Conservation (phyloP, 2,113 vertebrate species). For the Elaphurus davidianus region DNA sequence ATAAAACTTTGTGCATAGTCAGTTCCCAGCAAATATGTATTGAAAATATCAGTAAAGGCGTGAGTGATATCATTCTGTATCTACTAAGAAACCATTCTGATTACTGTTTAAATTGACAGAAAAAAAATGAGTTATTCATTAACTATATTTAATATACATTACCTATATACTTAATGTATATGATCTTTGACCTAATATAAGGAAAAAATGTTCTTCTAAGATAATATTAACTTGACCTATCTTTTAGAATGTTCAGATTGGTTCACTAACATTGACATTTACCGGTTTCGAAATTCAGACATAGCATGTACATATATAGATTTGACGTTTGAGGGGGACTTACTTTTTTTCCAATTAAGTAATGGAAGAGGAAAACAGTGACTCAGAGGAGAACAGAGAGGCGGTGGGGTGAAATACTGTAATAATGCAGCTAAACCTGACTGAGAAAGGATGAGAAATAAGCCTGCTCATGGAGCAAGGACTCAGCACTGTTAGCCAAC, state of each 20-base stretch:
- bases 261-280: background rate
- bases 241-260: conserved; percentile 6
- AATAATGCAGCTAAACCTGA: background rate
- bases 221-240: background rate
- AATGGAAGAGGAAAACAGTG: background rate
- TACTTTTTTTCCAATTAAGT: conserved; percentile 40
- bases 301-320: background rate
- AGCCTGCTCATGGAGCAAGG: background rate
- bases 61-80: background rate
- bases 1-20: background rate
- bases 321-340: conserved; percentile 46
- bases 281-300: conserved; percentile 41
- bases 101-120: conserved; percentile 21
- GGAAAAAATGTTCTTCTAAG: conserved; percentile 10
- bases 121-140: conserved; percentile 8
- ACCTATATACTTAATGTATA: background rate
- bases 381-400: background rate
- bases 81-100: background rate
- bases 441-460: background rate
- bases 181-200: conserved; percentile 5
- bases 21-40: background rate
- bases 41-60: background rate
- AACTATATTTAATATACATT: conserved; percentile 2
- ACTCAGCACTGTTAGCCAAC: conserved; percentile 19
- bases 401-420: background rate